Evolutionary conservation across 2,888 invertebrate genomes (phyloP).

Genomic region (Pollenia angustigena): DNA sequence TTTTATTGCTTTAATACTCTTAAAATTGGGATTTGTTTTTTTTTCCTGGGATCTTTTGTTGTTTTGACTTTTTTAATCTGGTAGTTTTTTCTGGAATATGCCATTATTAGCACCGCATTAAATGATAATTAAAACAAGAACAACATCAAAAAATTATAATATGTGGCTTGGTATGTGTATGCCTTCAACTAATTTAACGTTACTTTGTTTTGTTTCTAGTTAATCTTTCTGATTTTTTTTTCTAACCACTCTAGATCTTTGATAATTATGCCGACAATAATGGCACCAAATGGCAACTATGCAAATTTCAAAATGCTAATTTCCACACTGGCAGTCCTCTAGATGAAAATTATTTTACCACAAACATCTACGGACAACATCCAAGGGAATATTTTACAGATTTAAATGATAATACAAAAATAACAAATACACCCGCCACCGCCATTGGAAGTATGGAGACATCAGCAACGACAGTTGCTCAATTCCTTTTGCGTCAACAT

Average conservation of each 20-base stretch:
- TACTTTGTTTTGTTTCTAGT: not conserved
- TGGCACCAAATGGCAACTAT: slow-evolving; percentile 89
- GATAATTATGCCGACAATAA: slow-evolving; percentile 90
- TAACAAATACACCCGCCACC: not conserved
- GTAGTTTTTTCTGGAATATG: too few relatives aligned
- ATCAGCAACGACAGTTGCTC: slow-evolving; percentile 60
- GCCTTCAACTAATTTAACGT: not conserved
- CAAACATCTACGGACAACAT: slow-evolving; percentile 45
- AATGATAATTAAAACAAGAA: too few relatives aligned
- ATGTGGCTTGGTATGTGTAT: too few relatives aligned
- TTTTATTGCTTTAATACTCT: too few relatives aligned
- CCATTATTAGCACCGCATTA: too few relatives aligned
- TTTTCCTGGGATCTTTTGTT: too few relatives aligned
- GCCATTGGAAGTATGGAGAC: slow-evolving; percentile 45
- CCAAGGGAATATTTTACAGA: slow-evolving; percentile 35
- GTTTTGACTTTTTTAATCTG: too few relatives aligned
- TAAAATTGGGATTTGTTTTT: too few relatives aligned
- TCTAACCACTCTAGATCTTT: slow-evolving; percentile 84
- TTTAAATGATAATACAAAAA: slow-evolving; percentile 36
- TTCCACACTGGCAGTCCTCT: slow-evolving; percentile 61
- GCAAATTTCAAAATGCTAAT: slow-evolving; percentile 82
- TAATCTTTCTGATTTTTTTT: slow-evolving; percentile 3
- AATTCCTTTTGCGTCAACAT: slow-evolving; percentile 63
- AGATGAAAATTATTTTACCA: slow-evolving; percentile 54
- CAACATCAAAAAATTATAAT: too few relatives aligned